A percentile compares a stretch with the other conserved stretches of the same genome.
These are phyloP conservation scores for Luperina nickerlii DNA, from an alignment of 2,888 invertebrate species.

Conservation along the genomic window DNA sequence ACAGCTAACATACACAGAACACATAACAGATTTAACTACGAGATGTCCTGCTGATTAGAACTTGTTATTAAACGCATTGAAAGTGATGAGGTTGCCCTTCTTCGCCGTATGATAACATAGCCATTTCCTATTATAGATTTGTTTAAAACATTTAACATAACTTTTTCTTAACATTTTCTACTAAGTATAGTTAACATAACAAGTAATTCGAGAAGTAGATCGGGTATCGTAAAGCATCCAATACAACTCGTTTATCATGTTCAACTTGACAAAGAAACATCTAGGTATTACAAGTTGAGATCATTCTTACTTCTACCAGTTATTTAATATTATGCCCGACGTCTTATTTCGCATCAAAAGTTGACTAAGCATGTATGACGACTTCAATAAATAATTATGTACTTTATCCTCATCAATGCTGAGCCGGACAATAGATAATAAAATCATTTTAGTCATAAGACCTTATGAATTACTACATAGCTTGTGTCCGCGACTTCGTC, in stretches of 20 bases:
- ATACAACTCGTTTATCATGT: slow-evolving; percentile 6
- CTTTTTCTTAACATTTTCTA: neutral
- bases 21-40: neutral
- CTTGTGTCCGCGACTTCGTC: too few relatives aligned
- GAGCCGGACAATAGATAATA: neutral
- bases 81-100: neutral
- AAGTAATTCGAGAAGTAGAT: neutral
- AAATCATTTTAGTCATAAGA: neutral
- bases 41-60: too few relatives aligned
- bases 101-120: neutral
- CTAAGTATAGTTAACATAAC: neutral
- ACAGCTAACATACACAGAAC: too few relatives aligned
- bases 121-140: neutral
- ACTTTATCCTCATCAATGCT: neutral
- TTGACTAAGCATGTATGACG: neutral
- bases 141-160: slow-evolving; percentile 3
- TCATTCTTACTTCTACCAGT: slow-evolving; percentile 4
- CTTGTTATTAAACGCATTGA: neutral
- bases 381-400: neutral
- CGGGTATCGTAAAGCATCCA: neutral
- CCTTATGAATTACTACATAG: neutral
- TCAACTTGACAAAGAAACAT: neutral
- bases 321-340: neutral
- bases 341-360: neutral
- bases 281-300: neutral